phyloP scores from a whole-genome alignment of 2,113 vertebrate genomes.

The Austrofundulus limnaeus region DNA sequence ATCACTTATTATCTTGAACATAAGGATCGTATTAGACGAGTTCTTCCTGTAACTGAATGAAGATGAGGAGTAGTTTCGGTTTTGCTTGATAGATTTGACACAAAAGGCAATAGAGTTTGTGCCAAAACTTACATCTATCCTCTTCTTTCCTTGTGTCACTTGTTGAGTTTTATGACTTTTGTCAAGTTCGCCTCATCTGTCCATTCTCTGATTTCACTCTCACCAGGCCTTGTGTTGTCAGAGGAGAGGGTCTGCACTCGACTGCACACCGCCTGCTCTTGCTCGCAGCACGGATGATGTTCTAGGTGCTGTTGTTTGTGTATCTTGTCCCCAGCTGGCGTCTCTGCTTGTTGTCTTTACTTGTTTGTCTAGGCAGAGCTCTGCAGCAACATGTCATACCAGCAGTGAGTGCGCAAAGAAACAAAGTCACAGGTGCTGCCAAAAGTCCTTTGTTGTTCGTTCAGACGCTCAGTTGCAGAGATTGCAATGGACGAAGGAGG shows the following conservation, averaged over 20 bases:
- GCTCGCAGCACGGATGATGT: constrained; percentile 47
- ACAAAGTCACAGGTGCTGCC: constrained; percentile 55
- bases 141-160: constrained; percentile 18
- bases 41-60: constrained; percentile 14
- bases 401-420: constrained; percentile 29
- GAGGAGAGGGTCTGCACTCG: constrained; percentile 19
- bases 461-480: neutral
- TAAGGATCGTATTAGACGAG: too few relatives aligned
- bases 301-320: constrained; percentile 59
- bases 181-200: constrained; percentile 65
- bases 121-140: constrained; percentile 14
- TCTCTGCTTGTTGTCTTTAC: constrained; percentile 67
- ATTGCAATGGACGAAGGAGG: constrained; percentile 3
- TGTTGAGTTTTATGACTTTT: constrained; percentile 54
- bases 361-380: constrained; percentile 40
- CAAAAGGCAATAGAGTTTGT: neutral
- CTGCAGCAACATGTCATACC: constrained; percentile 35
- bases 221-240: constrained; percentile 41
- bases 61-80: constrained; percentile 30
- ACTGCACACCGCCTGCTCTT: constrained; percentile 31
- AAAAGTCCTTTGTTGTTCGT: constrained; percentile 8
- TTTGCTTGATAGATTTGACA: constrained; percentile 33
- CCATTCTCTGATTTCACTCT: constrained; percentile 44
- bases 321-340: constrained; percentile 67
- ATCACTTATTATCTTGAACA: too few relatives aligned